Base-by-base conservation (phyloP, 2,797 vertebrate species). In the Apogon talboti region DNA sequence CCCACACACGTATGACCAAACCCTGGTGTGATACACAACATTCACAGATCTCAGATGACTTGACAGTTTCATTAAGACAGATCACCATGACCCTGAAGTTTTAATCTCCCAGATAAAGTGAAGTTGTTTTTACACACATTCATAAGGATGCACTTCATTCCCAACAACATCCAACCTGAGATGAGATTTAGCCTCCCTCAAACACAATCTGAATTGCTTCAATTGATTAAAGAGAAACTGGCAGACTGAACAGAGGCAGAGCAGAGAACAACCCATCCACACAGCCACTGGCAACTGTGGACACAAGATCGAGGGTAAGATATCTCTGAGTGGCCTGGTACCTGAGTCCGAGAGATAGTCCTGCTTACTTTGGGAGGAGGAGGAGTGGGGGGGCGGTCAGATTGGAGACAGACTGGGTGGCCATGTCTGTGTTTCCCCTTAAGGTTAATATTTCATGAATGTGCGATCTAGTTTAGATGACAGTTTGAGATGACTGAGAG, bases 151-250 rank as follows among this genome's bases (percentile, higher is more conserved):
- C 76, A 81, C 76, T 85, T 86, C 69, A 81, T 87, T 90, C 76
- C 82, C 68, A 76, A 76, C 79, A 77, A 71, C 84, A 82, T 79
- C 72, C 77, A 78, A 66, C 45, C 76, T 47, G 67, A 85, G 82
- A 86, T 87, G 81, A 84, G 79, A 87, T 83, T 79, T 58, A 78
- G 71, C 73, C 78, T 66, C 69, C 70, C 79, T 85, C 80, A 87
- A 90, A 89, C 69, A 83, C 81, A 79, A 85, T 80, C 82, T 76
- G 84, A 89, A 85, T 86, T 61, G 71, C 84, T 82, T 74, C 78
- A 76, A 87, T 79, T 88, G 88, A 86, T 91, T 89, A 89, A 89
- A 87, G 82, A 87, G 81, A 81, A 85, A 81, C 64, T 85, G 87
- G 78, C 85, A 66, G 80, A 66, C 76, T 61, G 78, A 83, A 83